A percentile compares a stretch with the other conserved stretches of the same genome.
These are phyloP conservation scores for Aphrophora alni DNA, from an alignment of 2,888 invertebrate genomes.

Conservation along the genomic window DNA sequence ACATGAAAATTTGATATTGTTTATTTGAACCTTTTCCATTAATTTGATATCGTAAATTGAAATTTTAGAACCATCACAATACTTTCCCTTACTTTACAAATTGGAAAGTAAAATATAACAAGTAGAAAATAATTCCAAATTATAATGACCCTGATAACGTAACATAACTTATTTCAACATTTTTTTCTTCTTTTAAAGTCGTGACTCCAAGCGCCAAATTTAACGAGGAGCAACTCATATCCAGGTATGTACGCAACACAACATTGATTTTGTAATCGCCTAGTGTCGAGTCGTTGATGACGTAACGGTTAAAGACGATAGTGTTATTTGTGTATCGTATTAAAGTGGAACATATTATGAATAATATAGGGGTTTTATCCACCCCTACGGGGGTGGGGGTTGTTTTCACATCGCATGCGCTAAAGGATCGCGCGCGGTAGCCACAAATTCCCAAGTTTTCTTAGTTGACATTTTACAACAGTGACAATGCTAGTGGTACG, in stretches of 20 bases:
- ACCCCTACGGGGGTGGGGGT: conserved; percentile 24
- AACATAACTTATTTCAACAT: too few species aligned
- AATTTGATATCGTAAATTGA: too few species aligned
- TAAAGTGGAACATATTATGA: neutral
- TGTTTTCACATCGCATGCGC: conserved; percentile 53
- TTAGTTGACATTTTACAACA: conserved; percentile 6
- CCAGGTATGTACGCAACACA: neutral
- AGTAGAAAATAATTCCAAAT: too few species aligned
- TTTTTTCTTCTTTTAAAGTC: too few species aligned
- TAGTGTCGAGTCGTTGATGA: neutral
- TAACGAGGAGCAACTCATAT: too few species aligned
- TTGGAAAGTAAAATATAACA: too few species aligned
- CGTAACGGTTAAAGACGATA: neutral
- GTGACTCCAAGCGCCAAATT: too few species aligned
- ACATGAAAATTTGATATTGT: too few species aligned
- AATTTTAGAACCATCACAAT: too few species aligned
- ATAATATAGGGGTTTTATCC: neutral
- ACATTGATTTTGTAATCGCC: neutral
- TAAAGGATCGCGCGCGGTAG: conserved; percentile 49
- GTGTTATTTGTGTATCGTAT: neutral
- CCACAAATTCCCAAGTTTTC: neutral
- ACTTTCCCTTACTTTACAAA: too few species aligned
- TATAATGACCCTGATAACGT: too few species aligned
- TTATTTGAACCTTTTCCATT: too few species aligned
- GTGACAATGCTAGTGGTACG: conserved; percentile 15